Evolutionary conservation across 2,888 invertebrate species (phyloP).

Genomic region (Eueremaeus valkanovi): DNA sequence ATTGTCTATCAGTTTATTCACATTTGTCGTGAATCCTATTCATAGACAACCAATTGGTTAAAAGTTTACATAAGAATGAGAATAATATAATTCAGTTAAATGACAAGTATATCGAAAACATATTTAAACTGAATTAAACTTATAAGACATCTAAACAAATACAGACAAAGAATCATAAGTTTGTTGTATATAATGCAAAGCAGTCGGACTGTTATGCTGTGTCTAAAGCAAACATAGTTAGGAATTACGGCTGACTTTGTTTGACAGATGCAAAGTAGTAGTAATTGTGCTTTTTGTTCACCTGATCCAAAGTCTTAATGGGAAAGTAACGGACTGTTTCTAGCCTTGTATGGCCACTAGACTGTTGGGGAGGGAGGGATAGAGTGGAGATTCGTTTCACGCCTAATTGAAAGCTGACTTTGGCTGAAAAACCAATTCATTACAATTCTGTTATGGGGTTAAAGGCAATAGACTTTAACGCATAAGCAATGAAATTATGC

Average conservation of each 20-base stretch:
- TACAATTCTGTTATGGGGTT: conserved; percentile 27
- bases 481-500: conserved; percentile 6
- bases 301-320: not conserved
- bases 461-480: conserved; percentile 9
- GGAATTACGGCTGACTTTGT: conserved; percentile 23
- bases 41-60: not conserved
- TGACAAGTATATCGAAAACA: no score
- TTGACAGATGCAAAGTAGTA: conserved; percentile 14
- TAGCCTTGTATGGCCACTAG: not conserved
- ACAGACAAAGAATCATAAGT: not conserved
- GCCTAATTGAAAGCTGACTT: conserved; percentile 29
- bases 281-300: conserved; percentile 9
- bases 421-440: conserved; percentile 1
- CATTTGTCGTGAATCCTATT: not conserved
- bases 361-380: not conserved
- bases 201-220: not conserved
- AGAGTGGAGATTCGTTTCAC: conserved; percentile 5
- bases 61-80: no score
- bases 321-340: not conserved
- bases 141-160: not conserved
- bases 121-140: no score
- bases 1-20: not conserved
- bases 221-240: not conserved
- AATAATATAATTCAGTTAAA: no score
- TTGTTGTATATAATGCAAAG: no score